These are phyloP conservation scores for Struthidea cinerea DNA, from an alignment of 2,113 vertebrate species.

Conservation along the genomic window DNA sequence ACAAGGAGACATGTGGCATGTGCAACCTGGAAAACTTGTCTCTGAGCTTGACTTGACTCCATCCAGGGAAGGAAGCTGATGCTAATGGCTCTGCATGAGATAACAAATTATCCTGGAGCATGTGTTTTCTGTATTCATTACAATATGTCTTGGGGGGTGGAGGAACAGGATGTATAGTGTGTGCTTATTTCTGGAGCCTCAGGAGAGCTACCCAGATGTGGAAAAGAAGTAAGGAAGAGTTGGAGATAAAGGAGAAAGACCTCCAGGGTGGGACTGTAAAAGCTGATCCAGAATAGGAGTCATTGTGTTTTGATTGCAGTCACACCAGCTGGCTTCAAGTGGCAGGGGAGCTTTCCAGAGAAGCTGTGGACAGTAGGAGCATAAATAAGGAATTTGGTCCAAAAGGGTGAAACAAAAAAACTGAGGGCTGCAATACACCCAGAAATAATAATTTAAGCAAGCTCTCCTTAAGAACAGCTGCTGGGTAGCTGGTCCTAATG, in stretches of 20 bases:
- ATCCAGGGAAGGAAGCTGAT: not conserved
- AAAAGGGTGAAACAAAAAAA: not conserved
- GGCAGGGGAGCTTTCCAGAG: slow-evolving; percentile 11
- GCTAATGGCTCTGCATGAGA: slow-evolving; percentile 16
- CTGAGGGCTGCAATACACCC: not conserved
- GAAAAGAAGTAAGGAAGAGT: not conserved
- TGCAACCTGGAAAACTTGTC: slow-evolving; percentile 41
- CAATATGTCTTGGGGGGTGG: not conserved
- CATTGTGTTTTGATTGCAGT: slow-evolving; percentile 11
- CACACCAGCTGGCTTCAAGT: slow-evolving; percentile 23
- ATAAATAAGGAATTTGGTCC: not conserved
- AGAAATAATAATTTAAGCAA: not conserved
- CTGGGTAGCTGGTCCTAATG: not conserved
- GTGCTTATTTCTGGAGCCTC: slow-evolving; percentile 36
- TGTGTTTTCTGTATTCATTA: slow-evolving; percentile 3
- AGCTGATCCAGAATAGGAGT: slow-evolving; percentile 15
- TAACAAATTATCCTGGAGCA: not conserved
- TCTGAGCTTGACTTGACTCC: slow-evolving; percentile 32
- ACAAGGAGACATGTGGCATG: slow-evolving; percentile 1
- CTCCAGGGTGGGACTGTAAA: not conserved
- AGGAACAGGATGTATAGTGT: not conserved
- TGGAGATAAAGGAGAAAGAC: slow-evolving; percentile 4
- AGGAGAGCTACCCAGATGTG: slow-evolving; percentile 31
- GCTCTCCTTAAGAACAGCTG: not conserved
- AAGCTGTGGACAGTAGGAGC: not conserved